Evolutionary conservation across 2,888 invertebrate species (phyloP).

Genomic region (Belgica antarctica): DNA sequence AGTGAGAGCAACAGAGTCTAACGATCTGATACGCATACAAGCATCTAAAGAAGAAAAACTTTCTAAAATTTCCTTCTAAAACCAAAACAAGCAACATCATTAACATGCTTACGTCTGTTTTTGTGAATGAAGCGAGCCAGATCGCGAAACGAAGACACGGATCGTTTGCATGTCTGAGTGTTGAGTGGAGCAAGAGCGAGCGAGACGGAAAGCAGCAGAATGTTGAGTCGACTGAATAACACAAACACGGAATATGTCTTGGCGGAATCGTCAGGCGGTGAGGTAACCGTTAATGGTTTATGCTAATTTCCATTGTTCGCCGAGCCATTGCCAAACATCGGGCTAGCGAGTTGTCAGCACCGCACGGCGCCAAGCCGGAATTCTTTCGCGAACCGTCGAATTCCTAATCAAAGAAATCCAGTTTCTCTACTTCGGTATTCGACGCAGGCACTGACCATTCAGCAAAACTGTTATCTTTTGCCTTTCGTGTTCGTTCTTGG

Average conservation of each 20-base stretch:
- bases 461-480: slow-evolving; percentile 18
- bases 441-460: slow-evolving; percentile 5
- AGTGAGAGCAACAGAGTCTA: background rate
- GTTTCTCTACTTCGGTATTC: slow-evolving; percentile 6
- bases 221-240: slow-evolving; percentile 11
- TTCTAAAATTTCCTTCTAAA: slow-evolving; percentile 35
- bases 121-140: slow-evolving; percentile 39
- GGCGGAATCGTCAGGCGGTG: background rate
- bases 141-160: slow-evolving; percentile 1
- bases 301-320: slow-evolving; percentile 1
- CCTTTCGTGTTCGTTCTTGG: background rate
- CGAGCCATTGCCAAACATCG: too few relatives aligned
- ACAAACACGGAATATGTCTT: background rate
- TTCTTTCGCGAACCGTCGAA: background rate
- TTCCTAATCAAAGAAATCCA: background rate
- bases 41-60: slow-evolving; percentile 21
- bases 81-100: slow-evolving; percentile 40
- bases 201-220: slow-evolving; percentile 6
- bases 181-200: slow-evolving; percentile 2
- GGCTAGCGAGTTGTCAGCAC: background rate
- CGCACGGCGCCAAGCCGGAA: background rate
- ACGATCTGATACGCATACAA: background rate
- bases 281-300: background rate
- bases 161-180: slow-evolving; percentile 11
- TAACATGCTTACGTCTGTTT: background rate